A percentile compares a stretch with the other conserved stretches of the same genome.
Evolutionary conservation across 2,797 vertebrate species (phyloP).

Genomic region (Phylloscopus collybita): DNA sequence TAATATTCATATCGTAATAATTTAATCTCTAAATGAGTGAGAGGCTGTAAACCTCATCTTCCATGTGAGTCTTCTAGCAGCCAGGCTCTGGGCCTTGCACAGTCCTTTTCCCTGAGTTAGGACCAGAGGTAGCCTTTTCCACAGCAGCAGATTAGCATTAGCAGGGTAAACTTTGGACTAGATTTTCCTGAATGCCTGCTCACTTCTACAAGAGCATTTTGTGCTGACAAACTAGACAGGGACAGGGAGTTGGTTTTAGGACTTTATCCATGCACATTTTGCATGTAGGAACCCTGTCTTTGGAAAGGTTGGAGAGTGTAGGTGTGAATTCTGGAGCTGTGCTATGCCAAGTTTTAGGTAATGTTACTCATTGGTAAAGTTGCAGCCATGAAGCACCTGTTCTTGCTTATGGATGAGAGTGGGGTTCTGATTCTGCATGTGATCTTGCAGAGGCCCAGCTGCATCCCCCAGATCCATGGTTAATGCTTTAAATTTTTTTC

Average conservation of each 20-base stretch:
- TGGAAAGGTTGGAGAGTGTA: not conserved
- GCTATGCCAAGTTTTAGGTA: not conserved
- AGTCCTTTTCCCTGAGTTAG: not conserved
- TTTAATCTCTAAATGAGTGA: not conserved
- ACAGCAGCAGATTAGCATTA: not conserved
- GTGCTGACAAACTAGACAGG: not conserved
- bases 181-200: not conserved
- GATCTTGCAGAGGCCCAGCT: not conserved
- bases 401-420: rapidly evolving
- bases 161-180: not conserved
- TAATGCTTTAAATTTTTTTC: not conserved
- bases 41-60: not conserved
- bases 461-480: not conserved
- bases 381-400: not conserved
- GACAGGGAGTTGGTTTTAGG: not conserved
- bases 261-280: not conserved
- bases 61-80: not conserved
- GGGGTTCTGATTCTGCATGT: not conserved
- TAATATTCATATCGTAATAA: not conserved
- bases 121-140: not conserved
- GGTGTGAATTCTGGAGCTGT: not conserved
- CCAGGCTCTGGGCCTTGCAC: not conserved
- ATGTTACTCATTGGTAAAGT: not conserved
- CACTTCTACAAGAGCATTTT: not conserved
- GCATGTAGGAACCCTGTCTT: not conserved